These are phyloP conservation scores for Dicrurus megarhynchus DNA, from an alignment of 2,113 vertebrate species.

Conservation along the genomic window DNA sequence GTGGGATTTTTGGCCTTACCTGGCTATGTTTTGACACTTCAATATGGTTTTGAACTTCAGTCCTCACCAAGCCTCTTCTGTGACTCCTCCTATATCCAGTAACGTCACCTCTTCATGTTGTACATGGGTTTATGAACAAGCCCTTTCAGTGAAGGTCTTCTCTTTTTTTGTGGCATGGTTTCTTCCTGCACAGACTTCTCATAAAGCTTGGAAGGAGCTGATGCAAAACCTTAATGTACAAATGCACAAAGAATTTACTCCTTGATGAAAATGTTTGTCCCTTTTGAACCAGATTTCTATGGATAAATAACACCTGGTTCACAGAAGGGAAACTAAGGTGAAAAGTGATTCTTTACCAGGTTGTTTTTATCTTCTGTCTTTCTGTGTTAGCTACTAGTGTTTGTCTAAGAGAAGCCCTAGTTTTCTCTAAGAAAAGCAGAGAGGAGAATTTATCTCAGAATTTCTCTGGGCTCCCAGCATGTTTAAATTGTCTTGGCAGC, in stretches of 20 bases:
- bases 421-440: background rate
- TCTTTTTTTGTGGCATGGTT: background rate
- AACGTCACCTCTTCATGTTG: background rate
- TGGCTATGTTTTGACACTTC: background rate
- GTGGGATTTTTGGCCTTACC: background rate
- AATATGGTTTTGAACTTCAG: background rate
- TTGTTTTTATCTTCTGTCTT: background rate
- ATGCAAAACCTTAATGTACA: background rate
- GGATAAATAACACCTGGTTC: background rate
- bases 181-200: background rate
- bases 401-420: background rate
- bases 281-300: background rate
- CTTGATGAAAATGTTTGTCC: background rate
- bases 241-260: background rate
- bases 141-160: background rate
- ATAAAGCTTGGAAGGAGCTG: background rate
- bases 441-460: background rate
- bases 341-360: background rate
- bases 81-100: background rate
- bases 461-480: background rate
- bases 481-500: slow-evolving; percentile 26
- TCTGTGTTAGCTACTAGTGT: background rate
- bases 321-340: background rate
- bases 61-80: background rate
- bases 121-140: background rate